A percentile compares a stretch with the other conserved stretches of the same genome.
Evolutionary conservation across 2,797 vertebrate genomes (phyloP).

Genomic region (Astyanax mexicanus): DNA sequence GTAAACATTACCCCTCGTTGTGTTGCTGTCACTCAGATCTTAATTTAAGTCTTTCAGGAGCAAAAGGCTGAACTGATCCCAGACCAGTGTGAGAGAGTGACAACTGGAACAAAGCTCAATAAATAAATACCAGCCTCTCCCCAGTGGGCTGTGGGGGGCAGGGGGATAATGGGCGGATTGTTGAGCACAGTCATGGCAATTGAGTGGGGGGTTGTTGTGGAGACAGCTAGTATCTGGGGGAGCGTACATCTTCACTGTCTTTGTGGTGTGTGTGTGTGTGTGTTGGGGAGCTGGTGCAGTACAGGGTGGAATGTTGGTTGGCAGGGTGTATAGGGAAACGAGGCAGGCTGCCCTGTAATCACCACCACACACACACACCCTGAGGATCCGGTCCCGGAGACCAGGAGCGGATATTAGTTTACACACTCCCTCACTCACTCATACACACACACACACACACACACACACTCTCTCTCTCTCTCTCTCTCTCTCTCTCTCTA

Average conservation of each 20-base stretch:
- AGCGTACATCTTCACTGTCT: constrained; percentile 23
- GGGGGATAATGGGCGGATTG: constrained; percentile 39
- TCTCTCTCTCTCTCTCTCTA: constrained; percentile 22
- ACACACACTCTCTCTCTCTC: too few relatives aligned
- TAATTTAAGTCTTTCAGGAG: neutral
- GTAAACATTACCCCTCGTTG: neutral
- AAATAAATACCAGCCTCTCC: constrained; percentile 17
- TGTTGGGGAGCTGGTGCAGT: constrained; percentile 24
- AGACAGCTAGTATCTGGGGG: constrained; percentile 20
- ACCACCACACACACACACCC: constrained; percentile 38
- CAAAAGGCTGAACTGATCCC: neutral
- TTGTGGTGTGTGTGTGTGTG: constrained; percentile 17
- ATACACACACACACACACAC: constrained; percentile 22
- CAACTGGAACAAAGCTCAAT: neutral
- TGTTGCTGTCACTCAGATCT: neutral
- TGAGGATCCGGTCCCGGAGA: constrained; percentile 33
- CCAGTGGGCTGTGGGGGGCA: constrained; percentile 7
- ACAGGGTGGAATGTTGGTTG: constrained; percentile 47
- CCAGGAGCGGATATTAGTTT: constrained; percentile 43
- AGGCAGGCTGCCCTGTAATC: constrained; percentile 51
- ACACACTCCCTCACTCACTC: constrained; percentile 22
- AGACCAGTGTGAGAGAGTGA: neutral
- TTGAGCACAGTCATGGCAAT: constrained; percentile 26
- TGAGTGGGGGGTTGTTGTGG: constrained; percentile 29
- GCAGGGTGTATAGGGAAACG: constrained; percentile 35